Conservation (phyloP, 2,797 vertebrate genomes). For the Pseudomugil gertrudae region DNA sequence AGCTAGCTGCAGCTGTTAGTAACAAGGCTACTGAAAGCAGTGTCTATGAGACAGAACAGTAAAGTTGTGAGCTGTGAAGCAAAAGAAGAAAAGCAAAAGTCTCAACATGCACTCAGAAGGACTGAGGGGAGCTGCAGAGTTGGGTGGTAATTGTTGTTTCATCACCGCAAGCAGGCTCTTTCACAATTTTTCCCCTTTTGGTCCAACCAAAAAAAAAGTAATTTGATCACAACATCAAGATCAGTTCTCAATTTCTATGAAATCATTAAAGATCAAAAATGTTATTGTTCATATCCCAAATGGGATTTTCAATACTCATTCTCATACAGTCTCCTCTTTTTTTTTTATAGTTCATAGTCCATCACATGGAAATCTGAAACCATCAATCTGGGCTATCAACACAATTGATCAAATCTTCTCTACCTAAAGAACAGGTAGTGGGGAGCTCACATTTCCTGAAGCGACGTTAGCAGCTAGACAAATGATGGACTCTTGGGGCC, state of each 20-base stretch:
- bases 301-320: background rate
- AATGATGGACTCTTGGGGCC: too few species aligned
- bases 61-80: background rate
- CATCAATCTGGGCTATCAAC: too few species aligned
- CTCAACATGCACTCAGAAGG: too few species aligned
- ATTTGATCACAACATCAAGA: background rate
- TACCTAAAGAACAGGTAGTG: too few species aligned
- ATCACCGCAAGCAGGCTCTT: background rate
- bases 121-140: background rate
- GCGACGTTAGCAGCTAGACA: too few species aligned
- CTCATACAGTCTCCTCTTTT: too few species aligned
- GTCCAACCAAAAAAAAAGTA: background rate
- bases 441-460: too few species aligned
- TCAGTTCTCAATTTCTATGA: background rate
- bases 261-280: background rate
- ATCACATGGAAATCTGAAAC: too few species aligned
- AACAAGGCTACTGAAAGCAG: conserved; percentile 13
- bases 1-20: conserved; percentile 17
- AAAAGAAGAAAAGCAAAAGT: conserved; percentile 1
- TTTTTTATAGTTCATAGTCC: too few species aligned
- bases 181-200: background rate
- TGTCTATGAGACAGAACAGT: conserved; percentile 5
- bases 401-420: too few species aligned
- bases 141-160: background rate
- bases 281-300: conserved; percentile 2